A percentile compares a stretch with the other conserved stretches of the same genome.
These are phyloP conservation scores for Gadopsis bispinosus DNA, from an alignment of 2,797 vertebrate genomes.

Conservation along the genomic window DNA sequence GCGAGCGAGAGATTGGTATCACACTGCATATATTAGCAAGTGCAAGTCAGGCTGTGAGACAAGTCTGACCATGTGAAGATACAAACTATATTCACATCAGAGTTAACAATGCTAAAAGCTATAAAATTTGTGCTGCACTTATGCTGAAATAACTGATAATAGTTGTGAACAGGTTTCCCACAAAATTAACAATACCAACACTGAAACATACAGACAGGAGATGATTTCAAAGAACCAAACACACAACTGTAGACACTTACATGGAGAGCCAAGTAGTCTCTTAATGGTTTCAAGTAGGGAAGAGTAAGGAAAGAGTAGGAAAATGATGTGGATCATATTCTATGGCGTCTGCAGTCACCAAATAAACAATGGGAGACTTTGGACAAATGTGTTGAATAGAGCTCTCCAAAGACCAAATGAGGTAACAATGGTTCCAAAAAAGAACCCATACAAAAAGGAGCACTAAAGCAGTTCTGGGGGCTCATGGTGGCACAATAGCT, in stretches of 20 bases:
- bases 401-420: background rate
- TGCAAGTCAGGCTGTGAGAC: constrained; percentile 32
- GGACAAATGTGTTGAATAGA: background rate
- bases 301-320: background rate
- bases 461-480: background rate
- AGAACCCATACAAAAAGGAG: background rate
- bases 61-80: constrained; percentile 46
- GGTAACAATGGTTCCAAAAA: background rate
- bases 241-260: background rate
- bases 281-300: background rate
- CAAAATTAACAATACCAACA: background rate
- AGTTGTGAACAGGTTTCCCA: background rate
- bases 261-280: background rate
- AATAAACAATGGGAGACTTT: background rate
- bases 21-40: constrained; percentile 47
- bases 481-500: background rate
- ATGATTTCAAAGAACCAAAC: background rate
- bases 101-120: background rate
- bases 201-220: background rate
- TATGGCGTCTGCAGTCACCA: background rate
- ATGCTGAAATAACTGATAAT: background rate
- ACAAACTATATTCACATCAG: constrained; percentile 16
- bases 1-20: constrained; percentile 40
- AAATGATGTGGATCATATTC: background rate
- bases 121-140: background rate